Base-by-base conservation (phyloP, 2,888 invertebrate species). In the Congeria kusceri region DNA sequence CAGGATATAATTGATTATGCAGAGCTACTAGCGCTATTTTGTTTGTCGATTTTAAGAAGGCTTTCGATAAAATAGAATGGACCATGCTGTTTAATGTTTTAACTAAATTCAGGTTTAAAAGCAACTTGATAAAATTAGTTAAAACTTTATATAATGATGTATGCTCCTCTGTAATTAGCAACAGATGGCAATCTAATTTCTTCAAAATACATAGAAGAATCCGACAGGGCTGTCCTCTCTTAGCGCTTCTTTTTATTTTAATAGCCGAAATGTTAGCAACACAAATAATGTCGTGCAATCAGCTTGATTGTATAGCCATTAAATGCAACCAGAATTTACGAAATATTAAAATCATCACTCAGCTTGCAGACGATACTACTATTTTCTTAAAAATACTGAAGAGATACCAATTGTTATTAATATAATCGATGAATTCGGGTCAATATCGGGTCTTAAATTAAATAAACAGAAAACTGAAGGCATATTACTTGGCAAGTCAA, bases 1-100 rank as follows among this genome's bases (percentile, higher is more conserved):
- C 23, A 64, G 28, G 76, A 76, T 53, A 47, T 76, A 20, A 47
- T 80, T 11, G 64, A 76, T 53, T 76, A 80, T 46, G n/a, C 64
- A 46, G 72, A 25, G 63, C 72, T 32, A 32, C 62, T 32, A 72
- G 76, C 20, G 44, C 58, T 20, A 58, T 74, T 9, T 13, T 80
- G 27, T 69, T 76, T 63, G n/a, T 77, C 7, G 80, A 76, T 44
- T 76, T 72, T 65, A 7, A 44, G 20, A 80, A 80, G 67, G 76
- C 77, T 1, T 80, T 78, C 58, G 78, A 74, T 61, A 64, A 59
- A 11, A 18, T 68, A 23, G 69, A 68, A 61, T 65, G 61, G 70
- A 15, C 46, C n/a, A 71, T 57, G 4, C 13, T 62, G 13, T 56
- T 28, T 25, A 56, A 56, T 3, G n/a, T 56, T 13, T 29, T 62